These are phyloP conservation scores for Rhadinocentrus ornatus DNA, from an alignment of 2,797 vertebrate genomes.

Conservation along the genomic window DNA sequence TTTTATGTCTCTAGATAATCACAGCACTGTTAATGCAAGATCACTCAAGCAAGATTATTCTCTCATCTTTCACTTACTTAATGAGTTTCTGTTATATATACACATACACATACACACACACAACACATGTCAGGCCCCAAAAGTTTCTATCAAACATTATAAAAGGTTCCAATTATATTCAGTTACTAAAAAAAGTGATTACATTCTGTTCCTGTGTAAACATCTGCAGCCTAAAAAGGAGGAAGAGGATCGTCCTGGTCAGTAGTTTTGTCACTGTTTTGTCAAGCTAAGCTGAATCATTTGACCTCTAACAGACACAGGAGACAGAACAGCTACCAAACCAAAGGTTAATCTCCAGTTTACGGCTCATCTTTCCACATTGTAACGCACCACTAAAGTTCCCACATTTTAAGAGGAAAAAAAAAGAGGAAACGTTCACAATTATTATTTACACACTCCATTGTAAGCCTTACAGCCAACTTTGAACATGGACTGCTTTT, in stretches of 20 bases:
- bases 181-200: conserved; percentile 58
- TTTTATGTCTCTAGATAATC: conserved; percentile 72
- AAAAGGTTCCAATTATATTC: conserved; percentile 32
- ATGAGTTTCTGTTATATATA: neutral
- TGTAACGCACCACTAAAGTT: conserved; percentile 44
- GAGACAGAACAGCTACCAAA: conserved; percentile 14
- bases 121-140: conserved; percentile 5
- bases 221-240: conserved; percentile 6
- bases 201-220: conserved; percentile 24
- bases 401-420: conserved; percentile 12
- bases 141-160: conserved; percentile 28
- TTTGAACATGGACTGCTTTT: neutral
- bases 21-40: conserved; percentile 52
- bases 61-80: conserved; percentile 32
- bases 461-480: neutral
- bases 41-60: conserved; percentile 38
- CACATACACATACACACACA: conserved; percentile 1
- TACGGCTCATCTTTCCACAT: conserved; percentile 22
- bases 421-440: conserved; percentile 21
- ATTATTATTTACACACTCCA: neutral
- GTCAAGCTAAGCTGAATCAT: conserved; percentile 29
- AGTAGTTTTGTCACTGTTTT: neutral
- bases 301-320: conserved; percentile 43
- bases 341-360: conserved; percentile 35
- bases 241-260: neutral